phyloP scores from a whole-genome alignment of 2,888 invertebrate genomes.

The Reticulitermes lucifugus region DNA sequence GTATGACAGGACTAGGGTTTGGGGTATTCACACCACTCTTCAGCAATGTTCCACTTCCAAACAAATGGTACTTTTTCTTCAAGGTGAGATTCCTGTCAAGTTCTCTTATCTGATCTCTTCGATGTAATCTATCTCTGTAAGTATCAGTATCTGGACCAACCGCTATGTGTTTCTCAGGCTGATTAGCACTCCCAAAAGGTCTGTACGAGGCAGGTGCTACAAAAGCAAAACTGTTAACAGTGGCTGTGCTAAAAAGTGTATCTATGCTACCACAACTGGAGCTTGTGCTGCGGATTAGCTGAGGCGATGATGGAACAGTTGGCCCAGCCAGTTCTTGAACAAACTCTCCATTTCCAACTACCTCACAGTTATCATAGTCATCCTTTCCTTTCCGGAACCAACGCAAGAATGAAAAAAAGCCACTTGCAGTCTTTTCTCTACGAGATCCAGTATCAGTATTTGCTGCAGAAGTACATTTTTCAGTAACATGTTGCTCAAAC shows the following conservation, averaged over 20 bases:
- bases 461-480: background rate
- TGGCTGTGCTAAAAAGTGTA: conserved; percentile 78
- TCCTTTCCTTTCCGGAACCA: conserved; percentile 76
- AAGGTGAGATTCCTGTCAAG: conserved; percentile 72
- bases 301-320: conserved; percentile 52
- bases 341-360: conserved; percentile 36
- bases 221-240: conserved; percentile 79
- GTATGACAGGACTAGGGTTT: conserved; percentile 41
- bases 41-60: conserved; percentile 59
- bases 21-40: conserved; percentile 40
- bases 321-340: conserved; percentile 28
- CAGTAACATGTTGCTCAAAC: background rate
- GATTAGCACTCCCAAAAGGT: conserved; percentile 60
- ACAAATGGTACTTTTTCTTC: conserved; percentile 74
- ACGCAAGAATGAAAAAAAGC: conserved; percentile 74
- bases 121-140: conserved; percentile 71
- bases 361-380: conserved; percentile 51
- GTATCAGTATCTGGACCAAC: conserved; percentile 73
- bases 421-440: conserved; percentile 58
- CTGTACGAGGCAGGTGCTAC: conserved; percentile 69
- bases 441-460: conserved; percentile 48
- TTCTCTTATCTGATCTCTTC: conserved; percentile 70
- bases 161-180: conserved; percentile 65
- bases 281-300: conserved; percentile 58
- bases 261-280: conserved; percentile 73